Evolutionary conservation across 2,113 vertebrate species (phyloP).

Genomic region (Chionodraco myersi): DNA sequence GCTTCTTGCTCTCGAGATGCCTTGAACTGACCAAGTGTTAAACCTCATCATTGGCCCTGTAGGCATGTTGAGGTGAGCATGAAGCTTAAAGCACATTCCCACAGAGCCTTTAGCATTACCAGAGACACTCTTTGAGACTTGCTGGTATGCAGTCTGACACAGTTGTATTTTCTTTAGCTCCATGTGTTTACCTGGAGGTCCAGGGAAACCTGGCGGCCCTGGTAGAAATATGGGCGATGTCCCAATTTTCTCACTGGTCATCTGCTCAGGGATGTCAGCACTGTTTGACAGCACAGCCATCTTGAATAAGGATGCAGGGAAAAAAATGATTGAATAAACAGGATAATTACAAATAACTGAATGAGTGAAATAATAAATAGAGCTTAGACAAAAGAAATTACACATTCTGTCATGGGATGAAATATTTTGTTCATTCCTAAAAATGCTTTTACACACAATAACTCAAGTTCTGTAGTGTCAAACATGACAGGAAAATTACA

Average conservation of each 20-base stretch:
- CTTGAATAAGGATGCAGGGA: slow-evolving; percentile 71
- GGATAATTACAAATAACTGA: not conserved
- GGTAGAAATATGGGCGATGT: slow-evolving; percentile 88
- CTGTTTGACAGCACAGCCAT: slow-evolving; percentile 91
- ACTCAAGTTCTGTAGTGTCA: no score
- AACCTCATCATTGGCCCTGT: not conserved
- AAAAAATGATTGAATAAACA: slow-evolving; percentile 10
- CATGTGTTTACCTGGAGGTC: slow-evolving; percentile 87
- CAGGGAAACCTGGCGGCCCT: slow-evolving; percentile 91
- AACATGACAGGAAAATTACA: slow-evolving; percentile 53
- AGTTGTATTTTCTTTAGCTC: not conserved
- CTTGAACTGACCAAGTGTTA: not conserved
- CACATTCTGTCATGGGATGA: not conserved
- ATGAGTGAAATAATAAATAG: not conserved
- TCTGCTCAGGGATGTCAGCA: slow-evolving; percentile 90
- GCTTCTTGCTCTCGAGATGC: not conserved
- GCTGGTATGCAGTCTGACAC: not conserved
- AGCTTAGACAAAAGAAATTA: not conserved
- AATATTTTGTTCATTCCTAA: not conserved
- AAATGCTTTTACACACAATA: slow-evolving; percentile 27
- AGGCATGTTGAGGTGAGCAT: not conserved
- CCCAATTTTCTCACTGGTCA: slow-evolving; percentile 89
- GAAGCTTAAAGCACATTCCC: not conserved
- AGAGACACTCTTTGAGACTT: not conserved
- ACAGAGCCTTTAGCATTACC: not conserved